Evolutionary conservation across 2,888 invertebrate genomes (phyloP), one percentile per base, ranked within the genome.

Genomic region (Microchrysa polita): DNA sequence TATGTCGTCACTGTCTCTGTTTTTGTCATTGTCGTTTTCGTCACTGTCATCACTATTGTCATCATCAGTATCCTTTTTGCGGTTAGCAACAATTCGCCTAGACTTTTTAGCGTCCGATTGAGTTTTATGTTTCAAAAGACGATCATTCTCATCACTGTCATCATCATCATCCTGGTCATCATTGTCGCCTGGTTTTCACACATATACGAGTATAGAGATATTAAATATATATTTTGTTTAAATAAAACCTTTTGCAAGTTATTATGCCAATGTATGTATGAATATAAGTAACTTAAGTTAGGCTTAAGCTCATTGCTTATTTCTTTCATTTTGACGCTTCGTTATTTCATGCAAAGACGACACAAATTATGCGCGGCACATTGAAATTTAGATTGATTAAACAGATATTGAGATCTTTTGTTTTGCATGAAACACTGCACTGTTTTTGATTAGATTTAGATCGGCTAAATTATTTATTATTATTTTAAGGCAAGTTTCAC

Each of bases 151-250:
- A 72, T 84, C 81, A 76, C 84, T 81, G 67, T 83, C 82, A 76
- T 84, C 81, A 74, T 84, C 83, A 67, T 81, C 81, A 55, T 85
- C 86, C 76, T 86, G 86, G 18, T 88, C 86, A 44, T 88, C 86
- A 4, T 88, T 87, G 76, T 88, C 84, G 73, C 86, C 85, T 9
- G 87, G 84, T 57, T 65, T 85, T 82, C n/a, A n/a, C n/a, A n/a
- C n/a, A n/a, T n/a, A n/a, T n/a, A n/a, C n/a, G n/a, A n/a, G n/a
- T n/a, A n/a, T n/a, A n/a, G n/a, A n/a, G n/a, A n/a, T n/a, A n/a
- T 67, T 74, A 75, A 80, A 80, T 74, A 34, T 34, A 34, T 34
- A 34, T 34, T 34, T 5, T 34, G n/a, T n/a, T n/a, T 53, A 53
- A 10, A n/a, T 40, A 18, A 48, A 10, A 23, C 48, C 48, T 44